Percentiles rank a stretch among this genome's conserved stretches.
These are phyloP conservation scores for Haemorhous mexicanus DNA, from an alignment of 2,113 vertebrate species.

Conservation along the genomic window DNA sequence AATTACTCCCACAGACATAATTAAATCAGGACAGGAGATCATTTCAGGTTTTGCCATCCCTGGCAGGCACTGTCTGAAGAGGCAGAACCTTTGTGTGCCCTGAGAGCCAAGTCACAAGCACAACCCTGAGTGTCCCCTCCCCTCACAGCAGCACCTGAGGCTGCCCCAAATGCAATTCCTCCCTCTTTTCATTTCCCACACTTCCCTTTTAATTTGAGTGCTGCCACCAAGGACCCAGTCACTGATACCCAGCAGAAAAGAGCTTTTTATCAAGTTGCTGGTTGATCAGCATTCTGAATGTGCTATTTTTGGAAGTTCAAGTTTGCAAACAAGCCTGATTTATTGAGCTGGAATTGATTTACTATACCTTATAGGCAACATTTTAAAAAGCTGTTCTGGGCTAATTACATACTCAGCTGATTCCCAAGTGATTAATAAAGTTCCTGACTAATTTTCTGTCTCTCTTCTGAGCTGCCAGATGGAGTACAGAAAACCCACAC, in stretches of 20 bases:
- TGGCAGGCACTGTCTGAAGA: not conserved
- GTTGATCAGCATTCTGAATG: not conserved
- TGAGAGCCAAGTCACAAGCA: not conserved
- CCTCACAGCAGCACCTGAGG: not conserved
- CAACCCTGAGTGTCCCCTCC: not conserved
- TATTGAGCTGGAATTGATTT: slow-evolving; percentile 6
- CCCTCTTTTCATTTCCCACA: not conserved
- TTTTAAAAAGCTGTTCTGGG: slow-evolving; percentile 25
- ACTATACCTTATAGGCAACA: not conserved
- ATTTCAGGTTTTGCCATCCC: not conserved
- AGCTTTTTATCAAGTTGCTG: not conserved
- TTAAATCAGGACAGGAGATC: not conserved
- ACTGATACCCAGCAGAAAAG: not conserved
- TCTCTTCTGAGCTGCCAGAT: slow-evolving; percentile 43
- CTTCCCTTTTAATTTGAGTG: not conserved
- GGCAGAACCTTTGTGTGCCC: no score
- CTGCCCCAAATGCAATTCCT: not conserved
- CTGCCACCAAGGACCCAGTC: not conserved
- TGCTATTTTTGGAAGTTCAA: not conserved
- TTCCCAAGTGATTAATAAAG: slow-evolving; percentile 54
- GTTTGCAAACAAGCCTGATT: slow-evolving; percentile 19
- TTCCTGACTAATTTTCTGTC: slow-evolving; percentile 31
- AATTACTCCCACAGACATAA: not conserved
- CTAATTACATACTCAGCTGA: slow-evolving; percentile 44
- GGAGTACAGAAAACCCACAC: slow-evolving; percentile 13